Base-by-base conservation (phyloP, 2,113 vertebrate species). In the Crypturellus undulatus region DNA sequence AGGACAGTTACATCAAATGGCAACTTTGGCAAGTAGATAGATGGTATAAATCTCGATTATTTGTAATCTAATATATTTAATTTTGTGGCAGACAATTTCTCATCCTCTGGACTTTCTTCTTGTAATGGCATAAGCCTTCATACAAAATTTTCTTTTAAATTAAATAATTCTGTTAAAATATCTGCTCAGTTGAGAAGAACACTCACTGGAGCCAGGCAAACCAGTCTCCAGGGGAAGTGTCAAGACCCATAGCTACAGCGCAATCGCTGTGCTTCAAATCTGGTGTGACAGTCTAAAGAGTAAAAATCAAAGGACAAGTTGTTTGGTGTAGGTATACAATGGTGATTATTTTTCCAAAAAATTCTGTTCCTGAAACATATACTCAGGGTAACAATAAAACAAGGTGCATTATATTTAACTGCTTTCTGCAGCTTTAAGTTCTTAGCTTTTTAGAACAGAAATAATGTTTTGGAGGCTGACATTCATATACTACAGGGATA, bases 301-400 rank as follows among this genome's bases (percentile, higher is more conserved):
- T 87, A 84, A 90, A 77, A 94, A 79, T 72, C 95, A 84, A 92
- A 95, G 89, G 80, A 36, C 87, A 87, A 91, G 78, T 7, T 58
- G 47, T 81, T 84, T 63, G 88, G 52, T 6, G 10, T 30, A 68
- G 36, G 59, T 90, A 80, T 84, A 67, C 51, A 67, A 63, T 75
- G 22, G n/a, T 26, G 22, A 14, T 52, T 72, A 52, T 8, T 52
- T 79, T 79, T 62, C 40, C n/a, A 62, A 87, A 65, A 84, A 81
- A 42, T 38, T 38, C 21, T 84, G 28, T 60, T 92, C 84, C 51
- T 87, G 51, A 81, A 72, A 6, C 34, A 80, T 56, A 47, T 49
- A 15, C 12, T 88, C 92, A 34, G 18, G 16, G 14, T 49, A 71
- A 80, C 14, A 70, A 21, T 60, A 81, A 92, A 87, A n/a, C 58